phyloP scores from a whole-genome alignment of 1,140 invertebrate genomes.

The Caerostris extrusa region DNA sequence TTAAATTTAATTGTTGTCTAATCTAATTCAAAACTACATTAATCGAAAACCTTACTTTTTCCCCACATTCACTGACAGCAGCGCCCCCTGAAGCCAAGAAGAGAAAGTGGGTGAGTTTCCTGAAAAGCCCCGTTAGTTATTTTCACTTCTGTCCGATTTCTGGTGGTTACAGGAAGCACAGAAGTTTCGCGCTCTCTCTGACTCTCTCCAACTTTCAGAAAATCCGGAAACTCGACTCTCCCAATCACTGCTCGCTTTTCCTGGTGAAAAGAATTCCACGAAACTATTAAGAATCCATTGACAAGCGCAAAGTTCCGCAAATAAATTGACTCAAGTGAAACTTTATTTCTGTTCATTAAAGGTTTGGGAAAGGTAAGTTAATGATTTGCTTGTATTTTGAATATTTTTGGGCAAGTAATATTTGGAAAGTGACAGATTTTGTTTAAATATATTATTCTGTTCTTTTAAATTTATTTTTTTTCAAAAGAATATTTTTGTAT shows the following conservation, averaged over 20 bases:
- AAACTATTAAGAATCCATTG: neutral
- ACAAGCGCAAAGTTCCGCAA: neutral
- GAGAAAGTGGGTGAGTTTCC: neutral
- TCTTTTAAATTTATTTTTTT: too few species aligned
- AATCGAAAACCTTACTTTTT: too few species aligned
- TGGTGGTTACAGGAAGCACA: neutral
- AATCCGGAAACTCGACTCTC: neutral
- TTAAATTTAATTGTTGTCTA: too few species aligned
- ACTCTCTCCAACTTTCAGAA: neutral
- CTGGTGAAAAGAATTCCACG: neutral
- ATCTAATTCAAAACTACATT: too few species aligned
- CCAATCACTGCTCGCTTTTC: neutral
- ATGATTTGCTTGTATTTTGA: too few species aligned
- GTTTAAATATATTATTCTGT: too few species aligned
- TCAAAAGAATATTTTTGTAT: too few species aligned
- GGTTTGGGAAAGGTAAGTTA: too few species aligned
- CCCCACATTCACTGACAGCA: neutral
- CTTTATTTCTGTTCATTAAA: too few species aligned
- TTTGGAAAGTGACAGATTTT: too few species aligned
- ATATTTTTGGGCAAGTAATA: too few species aligned
- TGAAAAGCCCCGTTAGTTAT: slow-evolving; percentile 6
- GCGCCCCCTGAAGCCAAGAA: neutral
- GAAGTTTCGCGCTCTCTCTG: neutral
- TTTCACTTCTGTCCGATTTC: slow-evolving; percentile 10
- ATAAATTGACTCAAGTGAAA: too few species aligned